These are phyloP conservation scores for Setipinna tenuifilis DNA, from an alignment of 2,797 vertebrate species.

Conservation along the genomic window DNA sequence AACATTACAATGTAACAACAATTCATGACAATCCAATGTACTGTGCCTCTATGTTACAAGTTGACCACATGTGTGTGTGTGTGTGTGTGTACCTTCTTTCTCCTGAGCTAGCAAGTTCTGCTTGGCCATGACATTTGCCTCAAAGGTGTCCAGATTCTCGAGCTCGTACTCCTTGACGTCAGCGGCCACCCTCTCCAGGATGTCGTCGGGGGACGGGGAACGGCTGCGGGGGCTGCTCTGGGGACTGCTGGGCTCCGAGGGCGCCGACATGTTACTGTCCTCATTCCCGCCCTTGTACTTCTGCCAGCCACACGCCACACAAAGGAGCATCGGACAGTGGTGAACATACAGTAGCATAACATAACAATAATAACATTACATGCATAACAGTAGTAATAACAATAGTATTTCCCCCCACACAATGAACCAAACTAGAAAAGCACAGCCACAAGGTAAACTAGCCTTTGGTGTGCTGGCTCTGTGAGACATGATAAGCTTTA, in stretches of 20 bases:
- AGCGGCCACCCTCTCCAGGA: slow-evolving; percentile 94
- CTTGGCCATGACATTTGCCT: slow-evolving; percentile 95
- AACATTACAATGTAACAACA: not conserved
- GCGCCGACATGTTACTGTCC: slow-evolving; percentile 86
- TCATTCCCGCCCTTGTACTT: slow-evolving; percentile 91
- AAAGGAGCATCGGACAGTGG: not conserved
- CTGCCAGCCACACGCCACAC: slow-evolving; percentile 62
- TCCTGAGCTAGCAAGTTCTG: slow-evolving; percentile 95
- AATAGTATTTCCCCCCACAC: not conserved
- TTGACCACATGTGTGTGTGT: slow-evolving; percentile 2
- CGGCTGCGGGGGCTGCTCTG: slow-evolving; percentile 93
- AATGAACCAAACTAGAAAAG: not conserved
- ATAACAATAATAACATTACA: not conserved
- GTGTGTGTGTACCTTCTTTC: slow-evolving; percentile 84
- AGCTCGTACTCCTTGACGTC: slow-evolving; percentile 97
- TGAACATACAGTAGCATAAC: too few relatives aligned
- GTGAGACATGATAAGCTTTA: not conserved
- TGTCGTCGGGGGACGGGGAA: slow-evolving; percentile 93
- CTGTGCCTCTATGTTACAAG: too few relatives aligned
- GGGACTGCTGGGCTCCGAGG: slow-evolving; percentile 93
- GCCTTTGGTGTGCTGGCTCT: not conserved
- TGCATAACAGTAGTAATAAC: not conserved
- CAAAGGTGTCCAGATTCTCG: slow-evolving; percentile 95
- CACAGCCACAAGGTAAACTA: not conserved
- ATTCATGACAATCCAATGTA: too few relatives aligned